Evolutionary conservation across 2,113 vertebrate species (phyloP), one percentile per base, ranked within the genome.

Genomic region (Odobenus rosmarus): DNA sequence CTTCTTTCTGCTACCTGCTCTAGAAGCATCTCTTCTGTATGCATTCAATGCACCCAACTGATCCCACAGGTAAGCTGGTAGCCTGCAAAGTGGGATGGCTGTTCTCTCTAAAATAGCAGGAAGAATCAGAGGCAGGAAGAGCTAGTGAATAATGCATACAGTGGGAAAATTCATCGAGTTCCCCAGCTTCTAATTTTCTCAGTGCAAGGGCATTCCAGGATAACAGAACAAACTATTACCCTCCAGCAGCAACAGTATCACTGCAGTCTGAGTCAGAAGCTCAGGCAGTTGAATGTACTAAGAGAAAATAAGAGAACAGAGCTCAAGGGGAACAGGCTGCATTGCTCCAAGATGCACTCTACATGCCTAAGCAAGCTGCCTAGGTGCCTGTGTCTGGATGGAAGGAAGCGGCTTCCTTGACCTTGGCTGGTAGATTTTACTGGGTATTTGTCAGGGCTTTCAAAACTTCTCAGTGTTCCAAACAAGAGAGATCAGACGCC

Each of bases 201-300:
- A 64, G n/a, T 36, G 28, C 61, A 89, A 97, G 83, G 59, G 79
- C 92, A 88, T 96, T 92, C 69, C 92, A 93, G 92, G 97, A 93
- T 71, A 98, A 92, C 53, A 93, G 59, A 94, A 83, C 72, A 90
- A 92, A 89, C 82, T 8, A 67, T 84, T 64, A 80, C 39, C 82
- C 80, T 96, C 57, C 0, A 0, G 89, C 77, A 84, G 46, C 80
- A 87, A 61, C 81, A 82, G 23, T 26, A 59, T 72, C 67, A 76
- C 61, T 86, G 51, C 46, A 46, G 46, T 87, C 84, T 94, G 85
- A 97, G 46, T 97, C 96, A 97, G 74, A 95, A 31, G 39, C 80
- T 95, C 94, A 96, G 91, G 81, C 0, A 36, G 33, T 55, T 53
- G 62, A 92, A 72, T 88, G 51, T 49, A 13, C 59, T 72, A 19